A percentile compares a stretch with the other conserved stretches of the same genome.
Conservation (phyloP, 2,888 invertebrate species). For the Pherbina coryleti region DNA sequence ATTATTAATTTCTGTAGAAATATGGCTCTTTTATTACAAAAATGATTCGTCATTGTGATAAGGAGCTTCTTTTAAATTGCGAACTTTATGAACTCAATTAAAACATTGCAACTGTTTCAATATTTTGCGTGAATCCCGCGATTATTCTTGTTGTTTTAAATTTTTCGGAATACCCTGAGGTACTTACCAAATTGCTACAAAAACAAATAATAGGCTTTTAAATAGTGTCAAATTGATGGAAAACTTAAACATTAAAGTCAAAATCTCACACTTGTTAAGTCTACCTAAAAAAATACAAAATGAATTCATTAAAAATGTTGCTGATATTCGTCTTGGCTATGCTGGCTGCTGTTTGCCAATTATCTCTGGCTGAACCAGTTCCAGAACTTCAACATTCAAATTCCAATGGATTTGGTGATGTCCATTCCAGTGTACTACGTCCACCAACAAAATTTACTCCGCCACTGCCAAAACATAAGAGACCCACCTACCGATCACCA, state of each 20-base stretch:
- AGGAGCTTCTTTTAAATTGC: background rate
- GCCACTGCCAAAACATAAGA: background rate
- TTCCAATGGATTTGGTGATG: background rate
- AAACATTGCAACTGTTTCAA: no score
- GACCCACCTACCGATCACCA: background rate
- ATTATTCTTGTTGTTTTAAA: no score
- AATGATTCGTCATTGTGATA: no score
- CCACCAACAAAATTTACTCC: conserved; percentile 5
- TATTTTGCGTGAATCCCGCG: background rate
- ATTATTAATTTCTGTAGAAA: no score
- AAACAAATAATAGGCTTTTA: background rate
- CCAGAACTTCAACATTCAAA: background rate
- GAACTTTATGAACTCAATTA: background rate
- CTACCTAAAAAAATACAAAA: background rate
- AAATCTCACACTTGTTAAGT: background rate
- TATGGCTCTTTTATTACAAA: no score
- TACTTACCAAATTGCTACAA: background rate
- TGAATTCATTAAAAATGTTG: conserved; percentile 12
- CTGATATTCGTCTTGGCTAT: conserved; percentile 2
- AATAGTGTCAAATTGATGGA: background rate
- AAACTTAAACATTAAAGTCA: background rate
- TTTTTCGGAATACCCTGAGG: background rate
- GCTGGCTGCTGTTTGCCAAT: background rate
- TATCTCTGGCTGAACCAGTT: conserved; percentile 10
- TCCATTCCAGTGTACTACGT: background rate